Percentiles rank a stretch among this genome's conserved stretches.
phyloP scores from a whole-genome alignment of 2,797 vertebrate genomes.

The Chromobotia macracanthus region DNA sequence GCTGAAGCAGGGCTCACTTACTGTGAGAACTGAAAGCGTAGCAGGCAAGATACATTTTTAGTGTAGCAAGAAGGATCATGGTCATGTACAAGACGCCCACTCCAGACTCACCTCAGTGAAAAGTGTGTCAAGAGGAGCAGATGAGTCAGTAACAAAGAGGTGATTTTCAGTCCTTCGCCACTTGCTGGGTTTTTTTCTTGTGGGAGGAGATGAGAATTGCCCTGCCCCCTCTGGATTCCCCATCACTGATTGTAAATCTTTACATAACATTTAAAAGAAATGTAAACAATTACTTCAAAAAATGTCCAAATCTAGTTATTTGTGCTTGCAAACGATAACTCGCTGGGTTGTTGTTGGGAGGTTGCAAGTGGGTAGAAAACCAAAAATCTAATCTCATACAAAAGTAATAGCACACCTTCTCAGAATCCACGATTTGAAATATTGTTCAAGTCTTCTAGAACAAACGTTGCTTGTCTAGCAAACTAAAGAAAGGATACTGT shows the following conservation, averaged over 20 bases:
- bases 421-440: not conserved
- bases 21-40: conserved; percentile 7
- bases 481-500: not conserved
- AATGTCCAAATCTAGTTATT: no score
- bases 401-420: not conserved
- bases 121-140: conserved; percentile 9
- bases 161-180: not conserved
- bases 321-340: no score
- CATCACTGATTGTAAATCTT: conserved; percentile 20
- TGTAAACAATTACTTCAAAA: no score
- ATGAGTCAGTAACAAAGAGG: conserved; percentile 46
- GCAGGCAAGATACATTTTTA: not conserved
- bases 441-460: not conserved
- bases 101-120: conserved; percentile 16
- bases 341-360: no score
- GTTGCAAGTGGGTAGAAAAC: not conserved
- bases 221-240: conserved; percentile 32
- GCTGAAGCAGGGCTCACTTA: conserved; percentile 1
- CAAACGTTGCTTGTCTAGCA: not conserved
- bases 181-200: conserved; percentile 34
- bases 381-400: not conserved
- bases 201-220: conserved; percentile 40
- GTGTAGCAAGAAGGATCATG: conserved; percentile 25
- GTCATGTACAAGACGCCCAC: conserved; percentile 33
- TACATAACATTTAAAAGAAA: conserved; percentile 12